Base-by-base conservation (phyloP, 2,113 vertebrate species). In the Emydocephalus ijimae region DNA sequence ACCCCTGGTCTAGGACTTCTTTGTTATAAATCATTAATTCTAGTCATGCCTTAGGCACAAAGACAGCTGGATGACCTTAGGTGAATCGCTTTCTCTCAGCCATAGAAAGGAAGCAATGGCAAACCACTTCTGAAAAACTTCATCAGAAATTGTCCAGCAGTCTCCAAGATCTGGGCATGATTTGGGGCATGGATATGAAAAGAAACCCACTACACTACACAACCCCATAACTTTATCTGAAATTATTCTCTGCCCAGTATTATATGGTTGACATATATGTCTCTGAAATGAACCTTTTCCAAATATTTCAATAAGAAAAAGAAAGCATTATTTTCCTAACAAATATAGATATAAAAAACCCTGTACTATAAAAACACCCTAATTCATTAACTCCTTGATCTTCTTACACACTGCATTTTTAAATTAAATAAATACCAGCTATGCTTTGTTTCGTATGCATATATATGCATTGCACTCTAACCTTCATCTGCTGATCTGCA, bases 361-460 rank as follows among this genome's bases (percentile, higher is more conserved):
- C 4, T 4, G 45, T 89, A 26, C 20, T 74, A 61, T 74, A 87
- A 56, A 86, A 15, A 8, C 34, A 87, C 57, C n/a, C 90, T 93
- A 87, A 90, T 90, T 50, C 69, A 74, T 85, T 57, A 48, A 69
- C 23, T 74, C 69, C 45, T 90, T 55, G 89, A 93, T 87, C 48
- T 43, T 90, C 45, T 90, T 87, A 69, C 29, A 34, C 14, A 26
- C 56, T 39, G 23, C 48, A 87, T 52, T 23, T 21, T 15, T 90
- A 90, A 93, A 56, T 90, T 90, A 93, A 55, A 55, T 39, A 54
- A 69, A 69, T 87, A 88, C 24, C 85, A 69, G 85, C 24, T 90
- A 48, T 87, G 85, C 1, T 93, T 90, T 90, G 50, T 61, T 93
- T 87, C 23, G 34, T 69, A 87, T 90, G 92, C 48, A 87, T 87